These are phyloP conservation scores for Clunio marinus DNA, from an alignment of 2,888 invertebrate species.

Conservation along the genomic window DNA sequence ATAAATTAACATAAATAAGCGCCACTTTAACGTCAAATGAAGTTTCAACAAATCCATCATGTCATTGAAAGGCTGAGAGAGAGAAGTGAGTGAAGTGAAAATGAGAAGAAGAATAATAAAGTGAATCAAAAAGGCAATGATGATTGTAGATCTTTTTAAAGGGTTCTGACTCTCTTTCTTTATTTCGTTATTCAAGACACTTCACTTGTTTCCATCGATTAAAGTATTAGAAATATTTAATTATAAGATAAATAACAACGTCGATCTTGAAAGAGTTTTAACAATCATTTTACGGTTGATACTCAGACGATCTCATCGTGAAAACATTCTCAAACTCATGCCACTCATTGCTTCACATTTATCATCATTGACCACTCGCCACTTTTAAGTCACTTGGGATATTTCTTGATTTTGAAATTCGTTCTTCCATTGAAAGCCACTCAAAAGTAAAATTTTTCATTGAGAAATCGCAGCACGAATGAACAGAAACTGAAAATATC, in stretches of 20 bases:
- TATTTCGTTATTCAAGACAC: background rate
- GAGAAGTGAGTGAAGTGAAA: slow-evolving; percentile 7
- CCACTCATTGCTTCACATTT: background rate
- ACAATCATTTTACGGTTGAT: background rate
- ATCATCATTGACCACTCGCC: background rate
- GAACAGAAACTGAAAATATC: too few relatives aligned
- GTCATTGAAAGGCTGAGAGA: slow-evolving; percentile 24
- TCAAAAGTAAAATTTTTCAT: background rate
- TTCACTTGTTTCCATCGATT: background rate
- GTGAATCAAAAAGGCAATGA: slow-evolving; percentile 9
- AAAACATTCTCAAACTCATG: background rate
- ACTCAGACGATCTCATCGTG: too few relatives aligned
- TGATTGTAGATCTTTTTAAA: background rate
- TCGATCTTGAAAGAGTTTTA: background rate
- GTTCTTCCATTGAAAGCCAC: background rate
- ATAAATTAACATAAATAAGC: slow-evolving; percentile 38
- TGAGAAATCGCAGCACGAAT: background rate
- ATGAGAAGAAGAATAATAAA: too few relatives aligned
- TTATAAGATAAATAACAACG: background rate
- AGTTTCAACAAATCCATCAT: slow-evolving; percentile 32
- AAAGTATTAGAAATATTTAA: background rate
- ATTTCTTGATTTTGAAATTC: too few relatives aligned
- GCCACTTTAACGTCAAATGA: slow-evolving; percentile 34
- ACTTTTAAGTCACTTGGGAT: too few relatives aligned
- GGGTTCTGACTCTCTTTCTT: slow-evolving; percentile 3